These are phyloP conservation scores for Callipepla squamata DNA, from an alignment of 2,113 vertebrate genomes.

Conservation along the genomic window DNA sequence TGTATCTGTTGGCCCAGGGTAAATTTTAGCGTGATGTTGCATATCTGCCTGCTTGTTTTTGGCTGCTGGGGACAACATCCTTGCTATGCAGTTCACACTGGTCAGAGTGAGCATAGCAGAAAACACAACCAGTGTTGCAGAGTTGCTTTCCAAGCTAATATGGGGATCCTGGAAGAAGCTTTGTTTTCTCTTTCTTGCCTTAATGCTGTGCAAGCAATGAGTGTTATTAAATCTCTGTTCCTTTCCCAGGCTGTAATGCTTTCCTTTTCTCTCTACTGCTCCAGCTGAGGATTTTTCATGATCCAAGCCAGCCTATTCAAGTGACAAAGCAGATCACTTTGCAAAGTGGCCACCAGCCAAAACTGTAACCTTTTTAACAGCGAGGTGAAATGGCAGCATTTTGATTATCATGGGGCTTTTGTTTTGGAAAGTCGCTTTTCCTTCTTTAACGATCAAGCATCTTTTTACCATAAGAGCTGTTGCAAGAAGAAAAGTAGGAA, in stretches of 20 bases:
- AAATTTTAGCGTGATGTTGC: background rate
- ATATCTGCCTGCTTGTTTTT: conserved; percentile 11
- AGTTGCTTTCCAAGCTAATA: background rate
- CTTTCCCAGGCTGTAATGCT: background rate
- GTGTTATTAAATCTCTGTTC: background rate
- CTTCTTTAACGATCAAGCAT: background rate
- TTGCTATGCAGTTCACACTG: accelerated
- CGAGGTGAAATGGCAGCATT: conserved; percentile 24
- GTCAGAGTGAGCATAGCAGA: background rate
- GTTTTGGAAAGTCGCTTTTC: conserved; percentile 3
- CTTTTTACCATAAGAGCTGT: background rate
- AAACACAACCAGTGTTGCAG: background rate
- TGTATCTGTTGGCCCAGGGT: background rate
- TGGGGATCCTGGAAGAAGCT: background rate
- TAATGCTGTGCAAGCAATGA: background rate
- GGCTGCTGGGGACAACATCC: background rate
- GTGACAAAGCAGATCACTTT: conserved; percentile 45
- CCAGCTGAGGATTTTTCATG: background rate
- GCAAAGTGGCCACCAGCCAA: background rate
- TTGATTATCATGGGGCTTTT: background rate
- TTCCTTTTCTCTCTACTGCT: background rate
- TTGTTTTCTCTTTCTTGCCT: conserved; percentile 15
- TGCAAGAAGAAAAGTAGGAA: background rate
- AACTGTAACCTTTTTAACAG: conserved; percentile 28
- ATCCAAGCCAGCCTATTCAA: conserved; percentile 1